Percentiles rank a stretch among this genome's conserved stretches.
Conservation (phyloP, 1,140 invertebrate genomes). For the Temnothorax longispinosus region DNA sequence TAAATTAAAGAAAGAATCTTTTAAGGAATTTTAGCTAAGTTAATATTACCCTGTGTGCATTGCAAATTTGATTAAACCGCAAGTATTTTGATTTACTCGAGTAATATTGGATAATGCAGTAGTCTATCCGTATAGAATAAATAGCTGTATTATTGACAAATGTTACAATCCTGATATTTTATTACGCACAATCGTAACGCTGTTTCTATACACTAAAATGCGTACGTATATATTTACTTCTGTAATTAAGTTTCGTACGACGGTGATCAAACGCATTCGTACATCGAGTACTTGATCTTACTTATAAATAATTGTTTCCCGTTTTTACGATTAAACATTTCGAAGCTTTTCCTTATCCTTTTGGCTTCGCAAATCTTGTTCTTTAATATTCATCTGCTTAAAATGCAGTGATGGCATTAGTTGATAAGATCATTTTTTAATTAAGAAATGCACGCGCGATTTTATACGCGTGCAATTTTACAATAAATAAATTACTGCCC, state of each 20-base stretch:
- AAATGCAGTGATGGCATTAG: background rate
- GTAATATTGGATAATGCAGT: background rate
- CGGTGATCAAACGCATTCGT: background rate
- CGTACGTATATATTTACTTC: no score
- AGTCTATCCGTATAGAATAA: background rate
- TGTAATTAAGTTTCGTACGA: conserved; percentile 25
- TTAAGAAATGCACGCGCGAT: background rate
- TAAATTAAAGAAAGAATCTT: background rate
- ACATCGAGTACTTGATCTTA: conserved; percentile 20
- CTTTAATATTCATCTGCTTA: background rate
- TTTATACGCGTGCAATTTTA: conserved; percentile 28
- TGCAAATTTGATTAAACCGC: background rate
- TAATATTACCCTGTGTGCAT: background rate
- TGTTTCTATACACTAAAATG: conserved; percentile 16
- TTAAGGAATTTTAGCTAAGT: background rate
- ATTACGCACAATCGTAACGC: conserved; percentile 44
- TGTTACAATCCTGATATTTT: conserved; percentile 20
- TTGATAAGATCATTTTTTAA: conserved; percentile 18
- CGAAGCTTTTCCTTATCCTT: background rate
- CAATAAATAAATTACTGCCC: conserved; percentile 41
- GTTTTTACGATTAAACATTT: no score
- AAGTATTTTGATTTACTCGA: background rate
- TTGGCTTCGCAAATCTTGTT: background rate
- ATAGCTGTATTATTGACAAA: background rate
- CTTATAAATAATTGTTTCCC: background rate